These are phyloP conservation scores for Cheilosia variabilis DNA, from an alignment of 2,888 invertebrate species.

Conservation along the genomic window DNA sequence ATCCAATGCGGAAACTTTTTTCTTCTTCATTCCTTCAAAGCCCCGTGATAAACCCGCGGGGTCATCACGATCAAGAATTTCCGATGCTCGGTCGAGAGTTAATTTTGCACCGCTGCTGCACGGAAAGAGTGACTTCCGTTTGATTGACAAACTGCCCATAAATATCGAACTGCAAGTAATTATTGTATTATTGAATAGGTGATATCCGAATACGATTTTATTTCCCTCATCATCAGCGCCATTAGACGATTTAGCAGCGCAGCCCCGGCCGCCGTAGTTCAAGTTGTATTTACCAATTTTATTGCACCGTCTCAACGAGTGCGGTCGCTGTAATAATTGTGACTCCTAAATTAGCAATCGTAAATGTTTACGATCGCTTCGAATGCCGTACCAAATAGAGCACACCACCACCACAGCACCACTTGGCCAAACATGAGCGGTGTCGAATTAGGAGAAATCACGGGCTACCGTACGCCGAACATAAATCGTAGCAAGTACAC, in stretches of 20 bases:
- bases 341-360: conserved; percentile 73
- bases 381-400: conserved; percentile 71
- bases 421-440: conserved; percentile 46
- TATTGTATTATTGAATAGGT: conserved; percentile 32
- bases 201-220: conserved; percentile 44
- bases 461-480: conserved; percentile 65
- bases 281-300: conserved; percentile 49
- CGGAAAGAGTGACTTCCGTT: conserved; percentile 60
- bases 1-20: conserved; percentile 56
- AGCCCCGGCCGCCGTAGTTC: conserved; percentile 20
- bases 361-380: conserved; percentile 72
- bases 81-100: conserved; percentile 14
- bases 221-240: conserved; percentile 42
- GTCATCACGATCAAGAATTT: conserved; percentile 69
- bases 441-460: conserved; percentile 74
- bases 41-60: conserved; percentile 56
- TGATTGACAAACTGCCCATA: conserved; percentile 68
- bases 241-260: conserved; percentile 35
- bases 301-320: conserved; percentile 54
- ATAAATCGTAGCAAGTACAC: conserved; percentile 66
- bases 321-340: conserved; percentile 68
- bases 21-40: conserved; percentile 3
- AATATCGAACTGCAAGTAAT: conserved; percentile 39
- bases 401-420: conserved; percentile 26
- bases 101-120: conserved; percentile 14